Base-by-base conservation (phyloP, 2,888 invertebrate species). In the Lycaena phlaeas region DNA sequence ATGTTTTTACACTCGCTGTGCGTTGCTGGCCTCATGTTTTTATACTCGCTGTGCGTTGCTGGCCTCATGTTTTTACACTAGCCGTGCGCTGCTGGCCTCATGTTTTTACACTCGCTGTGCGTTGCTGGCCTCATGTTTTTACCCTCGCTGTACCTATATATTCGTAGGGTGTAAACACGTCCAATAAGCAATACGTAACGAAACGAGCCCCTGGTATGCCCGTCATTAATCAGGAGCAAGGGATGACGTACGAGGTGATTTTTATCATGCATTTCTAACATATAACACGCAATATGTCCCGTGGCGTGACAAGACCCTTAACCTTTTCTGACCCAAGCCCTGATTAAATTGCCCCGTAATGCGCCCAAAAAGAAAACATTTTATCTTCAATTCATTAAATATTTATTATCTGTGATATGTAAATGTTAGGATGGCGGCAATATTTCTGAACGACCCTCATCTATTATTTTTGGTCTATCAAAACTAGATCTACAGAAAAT, bases 211-310 rank as follows among this genome's bases (percentile, higher is more conserved):
- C 57, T 52, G 66, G 67, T 69, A 66, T 64, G 55, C 56, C 58
- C 47, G 53, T 66, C 75, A 78, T 79, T 76, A 76, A 79, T 81
- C 77, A 75, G 61, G 45, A 26, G 63, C 64, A 65, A 63, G 52
- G 55, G 53, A 50, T 73, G 75, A 75, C 68, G 62, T 64, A 72
- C 72, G 62, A 64, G 66, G 66, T 68, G 67, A 76, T 73, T 71
- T 68, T 65, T 64, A 64, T 64, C 66, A 61, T 62, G 51, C 49
- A 51, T 48, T 42, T 29, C 41, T 22, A n/a, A 46, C 41, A 39
- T 14, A 43, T 42, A 40, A 45, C 50, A 55, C 52, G 52, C 48
- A 47, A 47, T 50, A 46, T 46, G 40, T 36, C 44, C 41, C 43
- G 31, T 43, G 39, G 41, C 43, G 44, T 42, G 45, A 41, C 27